phyloP scores from a whole-genome alignment of 2,888 invertebrate genomes.

The Parascotia fuliginaria region DNA sequence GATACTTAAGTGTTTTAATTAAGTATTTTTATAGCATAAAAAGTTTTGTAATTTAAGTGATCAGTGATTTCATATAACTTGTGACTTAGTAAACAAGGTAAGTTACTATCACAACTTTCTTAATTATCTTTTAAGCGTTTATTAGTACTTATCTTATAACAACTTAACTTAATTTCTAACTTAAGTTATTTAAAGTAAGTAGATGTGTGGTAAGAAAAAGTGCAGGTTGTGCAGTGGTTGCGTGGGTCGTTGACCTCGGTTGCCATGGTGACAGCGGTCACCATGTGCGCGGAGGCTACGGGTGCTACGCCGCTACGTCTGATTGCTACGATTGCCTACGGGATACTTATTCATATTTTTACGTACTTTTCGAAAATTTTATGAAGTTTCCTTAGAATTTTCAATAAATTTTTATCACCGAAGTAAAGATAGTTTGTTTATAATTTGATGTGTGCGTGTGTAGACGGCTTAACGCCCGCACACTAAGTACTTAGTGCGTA shows the following conservation, averaged over 20 bases:
- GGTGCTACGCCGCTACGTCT: constrained; percentile 42
- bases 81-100: constrained; percentile 24
- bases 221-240: constrained; percentile 58
- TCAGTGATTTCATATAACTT: constrained; percentile 1
- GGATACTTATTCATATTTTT: constrained; percentile 35
- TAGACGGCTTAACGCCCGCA: constrained; percentile 1
- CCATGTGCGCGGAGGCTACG: constrained; percentile 62
- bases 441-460: constrained; percentile 2
- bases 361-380: too few relatives aligned
- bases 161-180: neutral
- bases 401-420: too few relatives aligned
- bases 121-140: neutral
- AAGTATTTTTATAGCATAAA: constrained; percentile 3
- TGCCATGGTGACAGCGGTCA: constrained; percentile 71
- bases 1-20: constrained; percentile 21
- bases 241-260: constrained; percentile 76
- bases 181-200: constrained; percentile 5
- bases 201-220: constrained; percentile 26
- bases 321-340: constrained; percentile 56
- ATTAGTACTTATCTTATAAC: neutral
- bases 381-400: too few relatives aligned
- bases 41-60: constrained; percentile 16
- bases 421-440: neutral
- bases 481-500: constrained; percentile 24
- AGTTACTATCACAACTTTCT: neutral